Percentiles rank a stretch among this genome's conserved stretches.
Conservation (phyloP, 2,113 vertebrate species). For the Gambusia affinis region DNA sequence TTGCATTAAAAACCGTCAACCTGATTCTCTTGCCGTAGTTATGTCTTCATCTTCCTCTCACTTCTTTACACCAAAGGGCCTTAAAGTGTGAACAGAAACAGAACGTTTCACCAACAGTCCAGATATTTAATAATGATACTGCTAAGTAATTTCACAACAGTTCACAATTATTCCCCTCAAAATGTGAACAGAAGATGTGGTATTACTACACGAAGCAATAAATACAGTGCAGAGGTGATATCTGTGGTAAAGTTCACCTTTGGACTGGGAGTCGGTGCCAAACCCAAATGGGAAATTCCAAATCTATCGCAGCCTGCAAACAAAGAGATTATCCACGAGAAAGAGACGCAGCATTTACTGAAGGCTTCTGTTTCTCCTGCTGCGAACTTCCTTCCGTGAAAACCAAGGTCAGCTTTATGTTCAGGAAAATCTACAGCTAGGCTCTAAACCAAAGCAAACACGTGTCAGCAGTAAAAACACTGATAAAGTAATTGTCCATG, state of each 20-base stretch:
- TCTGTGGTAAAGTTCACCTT: slow-evolving; percentile 9
- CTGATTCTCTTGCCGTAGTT: neutral
- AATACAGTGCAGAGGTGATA: neutral
- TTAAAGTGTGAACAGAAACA: slow-evolving; percentile 10
- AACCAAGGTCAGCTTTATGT: neutral
- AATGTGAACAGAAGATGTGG: too few species aligned
- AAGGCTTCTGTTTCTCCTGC: neutral
- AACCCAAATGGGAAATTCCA: slow-evolving; percentile 9
- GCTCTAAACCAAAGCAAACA: neutral
- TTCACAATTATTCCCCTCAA: neutral
- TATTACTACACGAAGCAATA: slow-evolving; percentile 5
- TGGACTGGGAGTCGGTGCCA: slow-evolving; percentile 3
- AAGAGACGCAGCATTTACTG: neutral
- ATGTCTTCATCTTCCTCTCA: slow-evolving; percentile 8
- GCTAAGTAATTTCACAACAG: neutral
- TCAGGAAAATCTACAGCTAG: neutral
- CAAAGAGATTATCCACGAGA: neutral
- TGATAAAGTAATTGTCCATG: neutral
- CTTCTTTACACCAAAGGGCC: slow-evolving; percentile 11
- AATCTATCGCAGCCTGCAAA: too few species aligned
- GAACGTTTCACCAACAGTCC: neutral
- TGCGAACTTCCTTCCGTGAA: slow-evolving; percentile 6
- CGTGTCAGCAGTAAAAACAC: neutral
- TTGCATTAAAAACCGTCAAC: neutral
- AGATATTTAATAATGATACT: neutral